phyloP scores from a whole-genome alignment of 2,113 vertebrate genomes.

The Menura novaehollandiae region DNA sequence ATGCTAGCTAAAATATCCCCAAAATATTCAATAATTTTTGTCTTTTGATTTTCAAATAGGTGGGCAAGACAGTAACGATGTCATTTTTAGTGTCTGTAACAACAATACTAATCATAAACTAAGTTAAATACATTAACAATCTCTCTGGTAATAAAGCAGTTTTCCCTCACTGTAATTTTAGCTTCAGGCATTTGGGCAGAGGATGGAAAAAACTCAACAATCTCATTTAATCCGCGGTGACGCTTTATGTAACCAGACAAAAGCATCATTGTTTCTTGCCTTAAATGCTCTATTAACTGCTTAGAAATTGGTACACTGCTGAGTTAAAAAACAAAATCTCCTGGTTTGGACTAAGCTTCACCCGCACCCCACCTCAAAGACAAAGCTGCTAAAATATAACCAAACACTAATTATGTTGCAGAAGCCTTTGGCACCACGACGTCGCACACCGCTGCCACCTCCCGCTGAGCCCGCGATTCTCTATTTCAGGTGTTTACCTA shows the following conservation, averaged over 20 bases:
- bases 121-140: background rate
- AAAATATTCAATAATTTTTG: background rate
- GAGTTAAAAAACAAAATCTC: background rate
- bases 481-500: background rate
- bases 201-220: background rate
- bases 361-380: background rate
- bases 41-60: background rate
- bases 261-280: background rate
- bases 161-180: background rate
- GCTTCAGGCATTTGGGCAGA: background rate
- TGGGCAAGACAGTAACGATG: background rate
- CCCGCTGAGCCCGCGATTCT: too few species aligned
- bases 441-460: too few species aligned
- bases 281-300: background rate
- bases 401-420: rapidly evolving
- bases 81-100: background rate
- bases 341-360: background rate
- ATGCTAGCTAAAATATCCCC: background rate
- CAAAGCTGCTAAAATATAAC: rapidly evolving
- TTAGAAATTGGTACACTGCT: background rate
- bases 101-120: background rate
- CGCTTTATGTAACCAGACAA: slow-evolving; percentile 33
- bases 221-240: background rate
- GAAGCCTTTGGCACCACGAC: background rate
- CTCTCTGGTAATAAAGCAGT: background rate